Percentiles rank a stretch among this genome's conserved stretches.
phyloP scores from a whole-genome alignment of 1,140 invertebrate genomes.

The Popillia japonica region DNA sequence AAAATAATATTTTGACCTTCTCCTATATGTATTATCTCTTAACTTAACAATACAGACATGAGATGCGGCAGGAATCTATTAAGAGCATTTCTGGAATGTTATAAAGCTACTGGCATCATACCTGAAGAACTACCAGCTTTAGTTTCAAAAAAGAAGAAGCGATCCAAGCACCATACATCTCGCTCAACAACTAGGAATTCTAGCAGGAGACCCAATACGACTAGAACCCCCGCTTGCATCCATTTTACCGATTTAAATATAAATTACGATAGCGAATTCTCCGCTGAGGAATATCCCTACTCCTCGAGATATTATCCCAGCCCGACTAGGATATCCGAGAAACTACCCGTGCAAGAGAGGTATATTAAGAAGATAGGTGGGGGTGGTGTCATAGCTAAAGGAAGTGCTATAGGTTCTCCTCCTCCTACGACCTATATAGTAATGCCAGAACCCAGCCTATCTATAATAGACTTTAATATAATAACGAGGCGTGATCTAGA shows the following conservation, averaged over 20 bases:
- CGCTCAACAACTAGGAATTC: constrained; percentile 63
- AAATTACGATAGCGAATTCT: constrained; percentile 64
- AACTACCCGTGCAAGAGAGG: constrained; percentile 42
- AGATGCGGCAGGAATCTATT: constrained; percentile 80
- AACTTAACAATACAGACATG: constrained; percentile 59
- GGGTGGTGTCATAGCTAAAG: constrained; percentile 45
- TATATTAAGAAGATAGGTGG: constrained; percentile 28
- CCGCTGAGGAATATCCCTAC: constrained; percentile 59
- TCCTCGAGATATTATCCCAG: constrained; percentile 46
- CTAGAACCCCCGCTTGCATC: constrained; percentile 66
- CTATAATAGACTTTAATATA: constrained; percentile 78
- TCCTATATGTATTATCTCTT: too few species aligned
- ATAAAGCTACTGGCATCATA: constrained; percentile 77
- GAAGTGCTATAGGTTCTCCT: constrained; percentile 46
- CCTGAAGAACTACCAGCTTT: constrained; percentile 65
- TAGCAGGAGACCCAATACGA: constrained; percentile 65
- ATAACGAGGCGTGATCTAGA: constrained; percentile 63
- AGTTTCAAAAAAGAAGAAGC: constrained; percentile 62
- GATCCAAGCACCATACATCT: constrained; percentile 61
- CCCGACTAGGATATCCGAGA: constrained; percentile 49
- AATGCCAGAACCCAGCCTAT: constrained; percentile 68
- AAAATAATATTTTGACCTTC: too few species aligned
- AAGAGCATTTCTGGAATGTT: constrained; percentile 81
- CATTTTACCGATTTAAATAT: constrained; percentile 69
- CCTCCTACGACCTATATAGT: constrained; percentile 55